A percentile compares a stretch with the other conserved stretches of the same genome.
phyloP scores from a whole-genome alignment of 2,888 invertebrate genomes.

The Lithophane socia region DNA sequence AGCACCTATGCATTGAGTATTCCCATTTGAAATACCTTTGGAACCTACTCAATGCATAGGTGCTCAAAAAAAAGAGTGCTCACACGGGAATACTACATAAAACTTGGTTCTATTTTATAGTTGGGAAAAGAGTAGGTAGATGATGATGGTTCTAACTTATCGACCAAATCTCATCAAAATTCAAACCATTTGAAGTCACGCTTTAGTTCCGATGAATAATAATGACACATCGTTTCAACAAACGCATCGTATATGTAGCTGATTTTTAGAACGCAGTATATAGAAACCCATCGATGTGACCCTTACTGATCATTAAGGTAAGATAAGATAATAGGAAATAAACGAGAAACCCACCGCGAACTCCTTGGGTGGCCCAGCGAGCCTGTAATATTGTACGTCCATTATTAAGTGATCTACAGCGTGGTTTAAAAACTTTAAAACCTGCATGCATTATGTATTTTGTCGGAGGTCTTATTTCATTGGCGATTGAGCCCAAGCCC shows the following conservation, averaged over 20 bases:
- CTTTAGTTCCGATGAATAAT: constrained; percentile 25
- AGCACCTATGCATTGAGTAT: too few species aligned
- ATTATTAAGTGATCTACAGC: constrained; percentile 74
- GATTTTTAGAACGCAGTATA: constrained; percentile 40
- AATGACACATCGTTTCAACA: constrained; percentile 15
- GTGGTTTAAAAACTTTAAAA: constrained; percentile 61
- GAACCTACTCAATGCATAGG: too few species aligned
- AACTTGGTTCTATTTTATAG: not conserved
- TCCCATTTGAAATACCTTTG: too few species aligned
- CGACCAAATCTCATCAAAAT: not conserved
- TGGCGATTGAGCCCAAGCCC: constrained; percentile 68
- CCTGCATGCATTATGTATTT: constrained; percentile 59
- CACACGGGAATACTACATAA: not conserved
- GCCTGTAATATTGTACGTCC: constrained; percentile 76
- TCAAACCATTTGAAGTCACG: constrained; percentile 21
- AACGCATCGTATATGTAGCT: constrained; percentile 25
- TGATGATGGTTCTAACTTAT: not conserved
- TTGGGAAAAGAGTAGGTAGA: too few species aligned
- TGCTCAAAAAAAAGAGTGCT: too few species aligned
- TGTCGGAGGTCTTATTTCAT: constrained; percentile 69
- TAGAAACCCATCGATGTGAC: constrained; percentile 62
- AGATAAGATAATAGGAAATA: constrained; percentile 86
- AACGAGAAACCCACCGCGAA: constrained; percentile 77
- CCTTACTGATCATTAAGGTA: constrained; percentile 78
- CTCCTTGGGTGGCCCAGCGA: constrained; percentile 83